phyloP scores from a whole-genome alignment of 1,140 invertebrate species.

The Chironomus striatipennis region DNA sequence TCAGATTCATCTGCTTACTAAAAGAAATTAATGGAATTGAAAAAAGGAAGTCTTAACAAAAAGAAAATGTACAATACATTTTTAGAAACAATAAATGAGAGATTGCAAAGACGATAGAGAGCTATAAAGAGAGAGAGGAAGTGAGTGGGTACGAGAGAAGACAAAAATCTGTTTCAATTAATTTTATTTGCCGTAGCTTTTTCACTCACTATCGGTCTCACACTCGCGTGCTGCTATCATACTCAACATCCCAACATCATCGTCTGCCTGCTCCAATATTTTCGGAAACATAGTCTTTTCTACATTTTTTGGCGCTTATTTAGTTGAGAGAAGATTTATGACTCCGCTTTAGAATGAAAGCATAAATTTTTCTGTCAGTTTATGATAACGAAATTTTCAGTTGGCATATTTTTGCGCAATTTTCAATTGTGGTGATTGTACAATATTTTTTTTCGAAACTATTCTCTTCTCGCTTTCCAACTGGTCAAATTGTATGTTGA shows the following conservation, averaged over 20 bases:
- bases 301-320: slow-evolving; percentile 4
- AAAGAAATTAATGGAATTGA: too few relatives aligned
- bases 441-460: not conserved
- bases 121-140: not conserved
- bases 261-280: too few relatives aligned
- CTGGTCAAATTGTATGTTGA: not conserved
- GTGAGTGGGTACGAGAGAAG: not conserved
- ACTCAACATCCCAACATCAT: not conserved
- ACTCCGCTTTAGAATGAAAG: not conserved
- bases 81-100: too few relatives aligned
- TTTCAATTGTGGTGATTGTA: not conserved
- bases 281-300: not conserved
- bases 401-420: slow-evolving; percentile 15
- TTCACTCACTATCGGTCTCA: not conserved
- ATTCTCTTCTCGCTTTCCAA: not conserved
- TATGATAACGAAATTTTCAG: slow-evolving; percentile 14
- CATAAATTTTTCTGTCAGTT: slow-evolving; percentile 20
- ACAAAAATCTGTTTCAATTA: slow-evolving; percentile 23
- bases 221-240: not conserved
- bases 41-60: too few relatives aligned
- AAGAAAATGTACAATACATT: too few relatives aligned
- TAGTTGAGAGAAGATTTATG: slow-evolving; percentile 20
- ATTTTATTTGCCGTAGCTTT: not conserved
- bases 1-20: too few relatives aligned
- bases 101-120: too few relatives aligned